Percentiles rank a stretch among this genome's conserved stretches.
These are phyloP conservation scores for Tarsius wallacei DNA, from an alignment of 2,797 vertebrate species.

Conservation along the genomic window DNA sequence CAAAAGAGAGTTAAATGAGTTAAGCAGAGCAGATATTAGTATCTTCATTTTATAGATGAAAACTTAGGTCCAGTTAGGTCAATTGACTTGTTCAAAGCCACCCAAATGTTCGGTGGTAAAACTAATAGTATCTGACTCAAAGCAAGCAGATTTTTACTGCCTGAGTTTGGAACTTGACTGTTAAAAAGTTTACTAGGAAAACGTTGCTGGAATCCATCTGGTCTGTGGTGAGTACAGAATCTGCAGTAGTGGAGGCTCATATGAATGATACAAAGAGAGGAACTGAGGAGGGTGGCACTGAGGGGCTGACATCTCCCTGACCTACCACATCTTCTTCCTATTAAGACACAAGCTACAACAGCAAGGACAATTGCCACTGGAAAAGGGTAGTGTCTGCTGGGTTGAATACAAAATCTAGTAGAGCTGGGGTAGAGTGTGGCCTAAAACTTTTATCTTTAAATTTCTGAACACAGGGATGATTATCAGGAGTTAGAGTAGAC, in stretches of 20 bases:
- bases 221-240: background rate
- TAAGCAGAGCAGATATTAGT: background rate
- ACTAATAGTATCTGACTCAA: background rate
- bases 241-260: background rate
- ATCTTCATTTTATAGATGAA: background rate
- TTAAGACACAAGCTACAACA: background rate
- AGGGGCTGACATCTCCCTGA: background rate
- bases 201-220: background rate
- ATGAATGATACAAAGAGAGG: background rate
- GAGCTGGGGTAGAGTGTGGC: background rate
- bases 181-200: background rate
- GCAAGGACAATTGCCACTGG: too few relatives aligned
- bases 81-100: conserved; percentile 6
- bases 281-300: background rate
- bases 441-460: background rate
- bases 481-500: background rate
- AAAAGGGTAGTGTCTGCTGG: background rate
- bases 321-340: background rate
- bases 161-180: background rate
- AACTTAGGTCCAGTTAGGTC: background rate
- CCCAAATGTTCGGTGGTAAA: background rate
- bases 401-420: too few relatives aligned
- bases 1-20: conserved; percentile 35
- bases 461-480: background rate
- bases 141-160: background rate